These are phyloP conservation scores for Pheosia gnoma DNA, from an alignment of 2,888 invertebrate genomes.

Conservation along the genomic window DNA sequence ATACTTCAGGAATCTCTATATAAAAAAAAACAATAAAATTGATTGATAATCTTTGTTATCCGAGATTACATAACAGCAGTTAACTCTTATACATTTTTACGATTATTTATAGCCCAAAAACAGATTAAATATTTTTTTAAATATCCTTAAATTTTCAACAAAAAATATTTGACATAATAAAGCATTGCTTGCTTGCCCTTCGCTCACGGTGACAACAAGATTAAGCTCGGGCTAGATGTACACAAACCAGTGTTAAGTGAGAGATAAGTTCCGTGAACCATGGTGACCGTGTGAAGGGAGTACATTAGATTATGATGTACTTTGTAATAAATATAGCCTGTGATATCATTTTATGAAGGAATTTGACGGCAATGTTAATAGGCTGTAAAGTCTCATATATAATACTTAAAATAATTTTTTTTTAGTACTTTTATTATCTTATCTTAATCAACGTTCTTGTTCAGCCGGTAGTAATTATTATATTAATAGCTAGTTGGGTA, in stretches of 20 bases:
- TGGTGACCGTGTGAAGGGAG: constrained; percentile 28
- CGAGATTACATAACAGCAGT: too few species aligned
- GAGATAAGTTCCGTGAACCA: constrained; percentile 35
- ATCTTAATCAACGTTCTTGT: too few species aligned
- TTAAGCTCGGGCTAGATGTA: constrained; percentile 28
- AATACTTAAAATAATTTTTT: too few species aligned
- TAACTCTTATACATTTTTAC: too few species aligned
- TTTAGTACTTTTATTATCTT: too few species aligned
- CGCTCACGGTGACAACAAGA: constrained; percentile 30
- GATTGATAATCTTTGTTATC: too few species aligned
- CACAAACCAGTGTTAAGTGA: constrained; percentile 27
- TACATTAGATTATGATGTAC: constrained; percentile 30
- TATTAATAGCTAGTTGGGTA: too few species aligned
- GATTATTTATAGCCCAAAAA: too few species aligned
- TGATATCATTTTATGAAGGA: constrained; percentile 20
- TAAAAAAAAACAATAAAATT: background rate
- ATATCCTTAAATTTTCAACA: background rate
- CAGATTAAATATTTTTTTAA: too few species aligned
- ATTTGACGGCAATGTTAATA: constrained; percentile 12
- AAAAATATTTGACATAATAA: constrained; percentile 10
- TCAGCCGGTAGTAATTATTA: too few species aligned
- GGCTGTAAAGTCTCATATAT: constrained; percentile 7
- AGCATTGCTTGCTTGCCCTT: constrained; percentile 15
- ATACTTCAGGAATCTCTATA: background rate
- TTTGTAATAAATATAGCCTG: constrained; percentile 14